phyloP scores from a whole-genome alignment of 1,140 invertebrate genomes.

The Cydia amplana region DNA sequence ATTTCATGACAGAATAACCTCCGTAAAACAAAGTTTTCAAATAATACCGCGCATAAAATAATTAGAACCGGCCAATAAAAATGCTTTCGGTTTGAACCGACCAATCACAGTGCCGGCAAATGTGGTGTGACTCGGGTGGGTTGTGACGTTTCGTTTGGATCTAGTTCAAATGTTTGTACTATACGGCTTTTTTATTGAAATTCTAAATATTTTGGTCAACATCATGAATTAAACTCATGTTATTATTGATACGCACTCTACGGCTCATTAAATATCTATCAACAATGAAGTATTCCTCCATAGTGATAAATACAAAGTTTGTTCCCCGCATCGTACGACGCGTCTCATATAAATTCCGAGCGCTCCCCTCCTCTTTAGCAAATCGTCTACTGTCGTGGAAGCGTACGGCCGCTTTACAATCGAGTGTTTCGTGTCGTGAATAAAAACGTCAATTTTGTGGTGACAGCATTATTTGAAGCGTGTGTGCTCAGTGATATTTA shows the following conservation, averaged over 20 bases:
- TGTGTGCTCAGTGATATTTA: slow-evolving; percentile 78
- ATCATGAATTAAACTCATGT: slow-evolving; percentile 17
- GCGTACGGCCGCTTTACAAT: slow-evolving; percentile 58
- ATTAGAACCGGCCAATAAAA: slow-evolving; percentile 54
- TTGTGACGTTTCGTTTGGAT: slow-evolving; percentile 49
- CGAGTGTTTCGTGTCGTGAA: slow-evolving; percentile 61
- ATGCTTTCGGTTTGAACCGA: slow-evolving; percentile 37
- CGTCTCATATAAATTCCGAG: slow-evolving; percentile 69
- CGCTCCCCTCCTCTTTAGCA: slow-evolving; percentile 67
- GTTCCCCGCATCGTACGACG: slow-evolving; percentile 74
- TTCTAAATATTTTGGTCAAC: slow-evolving; percentile 39
- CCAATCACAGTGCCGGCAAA: slow-evolving; percentile 58
- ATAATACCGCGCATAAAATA: slow-evolving; percentile 50
- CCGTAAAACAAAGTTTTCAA: slow-evolving; percentile 36
- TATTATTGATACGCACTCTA: background rate
- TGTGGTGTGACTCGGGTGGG: slow-evolving; percentile 74
- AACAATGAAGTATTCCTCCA: background rate
- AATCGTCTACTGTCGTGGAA: slow-evolving; percentile 69
- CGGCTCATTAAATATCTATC: background rate
- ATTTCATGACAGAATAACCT: no score
- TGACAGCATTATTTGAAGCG: slow-evolving; percentile 57
- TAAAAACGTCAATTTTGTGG: slow-evolving; percentile 58
- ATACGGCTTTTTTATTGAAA: slow-evolving; percentile 46
- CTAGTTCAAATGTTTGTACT: slow-evolving; percentile 39
- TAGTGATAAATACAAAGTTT: slow-evolving; percentile 61